Base-by-base conservation (phyloP, 1,140 invertebrate genomes). In the Diabrotica undecimpunctata region DNA sequence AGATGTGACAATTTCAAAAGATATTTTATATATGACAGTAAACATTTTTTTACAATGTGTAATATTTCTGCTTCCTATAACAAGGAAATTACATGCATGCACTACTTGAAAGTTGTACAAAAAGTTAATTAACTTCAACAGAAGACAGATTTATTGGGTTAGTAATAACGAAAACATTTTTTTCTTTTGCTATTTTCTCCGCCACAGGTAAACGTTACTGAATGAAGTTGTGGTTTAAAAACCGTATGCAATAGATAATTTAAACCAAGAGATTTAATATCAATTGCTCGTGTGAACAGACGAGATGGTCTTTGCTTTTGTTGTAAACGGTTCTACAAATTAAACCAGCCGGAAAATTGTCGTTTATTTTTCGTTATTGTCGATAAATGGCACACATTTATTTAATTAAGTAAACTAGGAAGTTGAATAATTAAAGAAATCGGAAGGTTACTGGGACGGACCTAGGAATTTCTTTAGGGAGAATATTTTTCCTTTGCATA, bases 231-330 rank as follows among this genome's bases (percentile, higher is more conserved):
- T 8, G 8, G 41, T 8, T 46, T n/a, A 46, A 46, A 46, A 46
- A 46, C 41, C 41, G 41, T 46, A 46, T 46, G 41, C 41, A 46
- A 46, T 46, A 46, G 41, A 46, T 46, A 46, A n/a, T 46, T 25
- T 46, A 46, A 46, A 46, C 41, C 41, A n/a, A 46, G 41, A 46
- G 8, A 46, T 46, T 46, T 46, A 46, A 46, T 46, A 46, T 46
- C 41, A 10, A 10, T 46, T 46, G 41, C 41, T 46, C 41, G 41
- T 46, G 41, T 46, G 41, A 46, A 46, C 41, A 46, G 41, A 46
- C 41, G n/a, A 46, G 41, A 10, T 46, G 41, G n/a, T 46, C 5
- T 46, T 46, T 46, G 41, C 41, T 46, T 46, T n/a, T 46, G n/a
- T 46, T 46, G 8, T 46, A 8, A 46, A 10, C n/a, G 6, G 41